Percentiles rank a stretch among this genome's conserved stretches.
phyloP scores from a whole-genome alignment of 2,888 invertebrate genomes.

The Sphaerophoria rueppellii region DNA sequence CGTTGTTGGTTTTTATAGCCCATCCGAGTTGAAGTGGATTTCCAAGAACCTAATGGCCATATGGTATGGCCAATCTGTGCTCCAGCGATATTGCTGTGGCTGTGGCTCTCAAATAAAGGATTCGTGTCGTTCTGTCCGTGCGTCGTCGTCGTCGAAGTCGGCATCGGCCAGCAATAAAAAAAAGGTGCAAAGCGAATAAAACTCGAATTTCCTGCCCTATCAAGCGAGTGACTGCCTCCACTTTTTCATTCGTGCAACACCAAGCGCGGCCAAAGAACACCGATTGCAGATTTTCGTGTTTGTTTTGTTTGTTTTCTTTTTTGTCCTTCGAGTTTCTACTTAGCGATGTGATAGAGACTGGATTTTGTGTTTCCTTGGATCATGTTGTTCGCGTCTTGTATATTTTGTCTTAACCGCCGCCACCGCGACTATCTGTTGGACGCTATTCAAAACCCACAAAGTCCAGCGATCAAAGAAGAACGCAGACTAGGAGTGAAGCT shows the following conservation, averaged over 20 bases:
- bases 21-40: slow-evolving; percentile 47
- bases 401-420: slow-evolving; percentile 26
- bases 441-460: background rate
- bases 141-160: background rate
- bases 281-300: slow-evolving; percentile 39
- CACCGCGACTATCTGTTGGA: slow-evolving; percentile 8
- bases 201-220: slow-evolving; percentile 76
- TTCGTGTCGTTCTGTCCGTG: slow-evolving; percentile 10
- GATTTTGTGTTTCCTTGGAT: slow-evolving; percentile 43
- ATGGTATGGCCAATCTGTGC: slow-evolving; percentile 2
- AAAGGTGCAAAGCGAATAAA: slow-evolving; percentile 63
- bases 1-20: slow-evolving; percentile 55
- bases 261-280: slow-evolving; percentile 50
- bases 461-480: background rate
- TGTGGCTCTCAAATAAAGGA: slow-evolving; percentile 14
- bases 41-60: slow-evolving; percentile 57
- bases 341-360: slow-evolving; percentile 36
- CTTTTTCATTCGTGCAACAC: slow-evolving; percentile 75
- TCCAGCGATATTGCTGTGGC: slow-evolving; percentile 22
- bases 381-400: slow-evolving; percentile 49
- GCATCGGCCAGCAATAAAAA: slow-evolving; percentile 13
- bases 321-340: background rate
- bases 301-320: background rate
- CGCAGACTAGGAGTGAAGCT: slow-evolving; percentile 40
- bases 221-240: slow-evolving; percentile 75